phyloP scores from a whole-genome alignment of 2,797 vertebrate genomes.

The Triplophysa bombifrons region DNA sequence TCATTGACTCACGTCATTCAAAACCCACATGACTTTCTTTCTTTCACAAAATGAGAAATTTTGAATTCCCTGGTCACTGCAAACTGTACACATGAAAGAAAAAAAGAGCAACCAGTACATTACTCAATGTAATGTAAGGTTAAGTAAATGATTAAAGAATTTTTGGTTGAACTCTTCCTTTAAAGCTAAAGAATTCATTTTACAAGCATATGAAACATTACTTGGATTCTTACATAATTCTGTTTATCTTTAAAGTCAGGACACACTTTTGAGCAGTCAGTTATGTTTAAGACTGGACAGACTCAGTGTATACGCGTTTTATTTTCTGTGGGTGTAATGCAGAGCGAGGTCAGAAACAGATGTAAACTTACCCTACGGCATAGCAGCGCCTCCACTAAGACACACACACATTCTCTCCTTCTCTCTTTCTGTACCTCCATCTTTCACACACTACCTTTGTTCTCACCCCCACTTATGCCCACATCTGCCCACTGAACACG shows the following conservation, averaged over 20 bases:
- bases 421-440: slow-evolving; percentile 30
- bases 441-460: slow-evolving; percentile 24
- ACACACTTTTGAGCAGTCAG: slow-evolving; percentile 44
- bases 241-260: slow-evolving; percentile 55
- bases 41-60: neutral
- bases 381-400: slow-evolving; percentile 18
- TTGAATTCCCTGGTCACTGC: neutral
- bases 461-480: slow-evolving; percentile 32
- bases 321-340: slow-evolving; percentile 51
- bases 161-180: neutral
- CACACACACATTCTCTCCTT: slow-evolving; percentile 19
- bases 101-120: too few relatives aligned
- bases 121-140: neutral
- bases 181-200: neutral
- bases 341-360: slow-evolving; percentile 43
- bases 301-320: slow-evolving; percentile 25
- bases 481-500: slow-evolving; percentile 27
- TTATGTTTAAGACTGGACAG: slow-evolving; percentile 41
- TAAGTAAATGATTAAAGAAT: neutral
- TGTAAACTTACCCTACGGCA: slow-evolving; percentile 38
- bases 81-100: neutral
- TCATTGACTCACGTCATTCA: too few relatives aligned
- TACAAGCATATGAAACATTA: slow-evolving; percentile 13
- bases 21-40: neutral
- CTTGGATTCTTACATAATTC: slow-evolving; percentile 60